These are phyloP conservation scores for Clarias laeviceps DNA, from an alignment of 2,797 vertebrate genomes.

Conservation along the genomic window DNA sequence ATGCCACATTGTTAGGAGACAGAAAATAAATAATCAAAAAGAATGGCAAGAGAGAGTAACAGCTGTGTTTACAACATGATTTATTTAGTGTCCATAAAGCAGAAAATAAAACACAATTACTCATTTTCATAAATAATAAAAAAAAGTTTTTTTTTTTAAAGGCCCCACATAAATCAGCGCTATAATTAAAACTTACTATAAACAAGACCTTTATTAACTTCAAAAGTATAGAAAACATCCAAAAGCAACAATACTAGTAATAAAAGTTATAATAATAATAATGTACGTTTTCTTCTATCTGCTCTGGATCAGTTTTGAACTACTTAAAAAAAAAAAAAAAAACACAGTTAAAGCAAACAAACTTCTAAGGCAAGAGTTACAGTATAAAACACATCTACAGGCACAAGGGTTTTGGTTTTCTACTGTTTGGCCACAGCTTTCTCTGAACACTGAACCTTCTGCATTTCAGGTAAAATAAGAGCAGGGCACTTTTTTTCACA, in stretches of 20 bases:
- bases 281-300: not conserved
- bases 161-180: conserved; percentile 21
- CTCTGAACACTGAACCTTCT: conserved; percentile 37
- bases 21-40: not conserved
- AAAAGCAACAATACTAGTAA: not conserved
- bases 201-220: not conserved
- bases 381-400: conserved; percentile 47
- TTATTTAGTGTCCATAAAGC: conserved; percentile 26
- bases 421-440: conserved; percentile 30
- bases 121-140: conserved; percentile 35
- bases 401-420: conserved; percentile 53
- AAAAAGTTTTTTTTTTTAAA: conserved; percentile 20
- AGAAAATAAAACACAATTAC: conserved; percentile 25
- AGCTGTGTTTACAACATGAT: not conserved
- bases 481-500: conserved; percentile 22
- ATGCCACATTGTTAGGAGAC: not conserved
- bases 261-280: not conserved
- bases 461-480: conserved; percentile 19
- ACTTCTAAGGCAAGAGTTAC: conserved; percentile 54
- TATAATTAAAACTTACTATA: not conserved
- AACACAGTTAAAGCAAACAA: conserved; percentile 56
- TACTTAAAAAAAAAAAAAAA: conserved; percentile 55
- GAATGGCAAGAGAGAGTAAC: not conserved
- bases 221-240: not conserved
- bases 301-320: not conserved